phyloP scores from a whole-genome alignment of 2,797 vertebrate genomes.

The Cirrhinus mrigala region DNA sequence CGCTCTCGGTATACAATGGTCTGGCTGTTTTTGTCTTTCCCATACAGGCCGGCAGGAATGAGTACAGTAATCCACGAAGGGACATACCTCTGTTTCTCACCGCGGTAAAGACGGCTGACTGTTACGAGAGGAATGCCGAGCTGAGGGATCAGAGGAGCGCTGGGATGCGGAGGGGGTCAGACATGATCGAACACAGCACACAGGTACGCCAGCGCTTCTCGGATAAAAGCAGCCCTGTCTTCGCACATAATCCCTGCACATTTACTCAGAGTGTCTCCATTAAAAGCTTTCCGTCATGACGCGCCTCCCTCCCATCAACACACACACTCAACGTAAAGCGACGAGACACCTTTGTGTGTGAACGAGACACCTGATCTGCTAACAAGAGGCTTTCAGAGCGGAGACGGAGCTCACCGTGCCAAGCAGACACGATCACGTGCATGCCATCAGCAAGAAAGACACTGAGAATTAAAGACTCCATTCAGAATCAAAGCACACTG shows the following conservation, averaged over 20 bases:
- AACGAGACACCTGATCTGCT: slow-evolving; percentile 62
- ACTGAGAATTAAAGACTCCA: neutral
- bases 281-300: slow-evolving; percentile 71
- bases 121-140: slow-evolving; percentile 72
- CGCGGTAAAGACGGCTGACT: slow-evolving; percentile 60
- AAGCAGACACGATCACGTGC: neutral
- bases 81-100: slow-evolving; percentile 38
- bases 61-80: slow-evolving; percentile 24
- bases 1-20: slow-evolving; percentile 33
- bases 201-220: slow-evolving; percentile 70
- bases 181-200: slow-evolving; percentile 77
- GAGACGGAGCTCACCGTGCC: no score
- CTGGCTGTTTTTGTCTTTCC: slow-evolving; percentile 35
- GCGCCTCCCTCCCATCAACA: slow-evolving; percentile 50
- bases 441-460: neutral
- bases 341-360: slow-evolving; percentile 54
- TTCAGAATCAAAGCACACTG: no score
- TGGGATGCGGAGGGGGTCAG: slow-evolving; percentile 48
- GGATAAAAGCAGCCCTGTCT: slow-evolving; percentile 82
- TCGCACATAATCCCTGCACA: slow-evolving; percentile 74
- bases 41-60: neutral
- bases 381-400: slow-evolving; percentile 56
- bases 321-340: neutral
- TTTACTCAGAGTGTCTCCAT: slow-evolving; percentile 79
- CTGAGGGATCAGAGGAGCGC: slow-evolving; percentile 63